phyloP scores from a whole-genome alignment of 2,888 invertebrate species.

The Polydrusus tereticollis region DNA sequence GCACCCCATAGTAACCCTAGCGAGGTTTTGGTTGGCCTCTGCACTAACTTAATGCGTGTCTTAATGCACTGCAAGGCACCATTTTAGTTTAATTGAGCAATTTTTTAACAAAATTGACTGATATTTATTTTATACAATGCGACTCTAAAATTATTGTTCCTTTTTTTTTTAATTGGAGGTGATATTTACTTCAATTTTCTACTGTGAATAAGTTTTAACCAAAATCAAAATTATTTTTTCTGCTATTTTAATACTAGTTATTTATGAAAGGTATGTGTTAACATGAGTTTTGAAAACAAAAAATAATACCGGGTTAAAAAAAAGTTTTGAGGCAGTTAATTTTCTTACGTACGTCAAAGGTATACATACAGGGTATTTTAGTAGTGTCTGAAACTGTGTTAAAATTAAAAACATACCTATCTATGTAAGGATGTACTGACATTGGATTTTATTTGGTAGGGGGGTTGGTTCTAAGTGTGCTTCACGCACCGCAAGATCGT shows the following conservation, averaged over 20 bases:
- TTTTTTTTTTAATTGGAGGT: slow-evolving; percentile 9
- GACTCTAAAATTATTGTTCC: slow-evolving; percentile 10
- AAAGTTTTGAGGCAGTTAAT: too few species aligned
- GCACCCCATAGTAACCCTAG: too few species aligned
- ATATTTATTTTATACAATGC: slow-evolving; percentile 30
- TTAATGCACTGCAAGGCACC: slow-evolving; percentile 14
- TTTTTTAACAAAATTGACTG: slow-evolving; percentile 37
- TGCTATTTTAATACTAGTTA: not conserved
- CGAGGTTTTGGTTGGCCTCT: not conserved
- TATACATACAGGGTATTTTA: too few species aligned
- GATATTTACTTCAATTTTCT: slow-evolving; percentile 1
- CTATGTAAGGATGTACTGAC: too few species aligned
- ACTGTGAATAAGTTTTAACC: not conserved
- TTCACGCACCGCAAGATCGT: too few species aligned
- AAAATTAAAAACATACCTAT: too few species aligned
- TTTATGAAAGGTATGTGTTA: slow-evolving; percentile 9
- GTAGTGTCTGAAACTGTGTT: too few species aligned
- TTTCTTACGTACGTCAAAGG: too few species aligned
- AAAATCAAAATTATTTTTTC: slow-evolving; percentile 2
- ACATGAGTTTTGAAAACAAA: not conserved
- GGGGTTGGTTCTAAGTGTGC: too few species aligned
- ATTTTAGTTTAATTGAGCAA: slow-evolving; percentile 15
- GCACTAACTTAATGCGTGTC: not conserved
- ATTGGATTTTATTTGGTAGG: too few species aligned
- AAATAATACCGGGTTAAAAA: too few species aligned